A percentile compares a stretch with the other conserved stretches of the same genome.
Conservation (phyloP, 2,888 invertebrate genomes). For the Dyspetes luteomarginatus region DNA sequence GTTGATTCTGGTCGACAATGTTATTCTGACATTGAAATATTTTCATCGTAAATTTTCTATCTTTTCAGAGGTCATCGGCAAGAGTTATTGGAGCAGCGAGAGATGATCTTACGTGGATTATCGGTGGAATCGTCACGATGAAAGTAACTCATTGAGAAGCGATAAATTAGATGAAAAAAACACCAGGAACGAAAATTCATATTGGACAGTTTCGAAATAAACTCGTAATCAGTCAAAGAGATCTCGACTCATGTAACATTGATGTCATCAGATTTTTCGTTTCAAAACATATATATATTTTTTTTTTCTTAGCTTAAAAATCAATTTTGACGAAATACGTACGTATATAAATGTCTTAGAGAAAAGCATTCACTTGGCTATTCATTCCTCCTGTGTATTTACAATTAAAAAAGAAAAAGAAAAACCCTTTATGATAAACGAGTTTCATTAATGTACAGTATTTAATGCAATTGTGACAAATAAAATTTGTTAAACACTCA, state of each 20-base stretch:
- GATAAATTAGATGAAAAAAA: constrained; percentile 16
- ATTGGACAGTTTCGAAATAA: constrained; percentile 5
- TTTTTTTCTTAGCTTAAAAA: constrained; percentile 45
- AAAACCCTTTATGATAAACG: constrained; percentile 40
- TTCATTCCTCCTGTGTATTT: constrained; percentile 68
- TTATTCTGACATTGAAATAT: constrained; percentile 45
- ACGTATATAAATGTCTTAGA: constrained; percentile 37
- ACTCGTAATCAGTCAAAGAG: neutral
- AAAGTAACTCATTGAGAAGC: constrained; percentile 32
- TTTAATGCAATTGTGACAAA: constrained; percentile 71
- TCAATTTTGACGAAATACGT: constrained; percentile 37
- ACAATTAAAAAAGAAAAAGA: constrained; percentile 40
- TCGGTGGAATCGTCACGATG: constrained; percentile 27
- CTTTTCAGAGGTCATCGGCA: constrained; percentile 80
- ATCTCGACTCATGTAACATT: constrained; percentile 30
- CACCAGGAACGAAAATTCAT: neutral
- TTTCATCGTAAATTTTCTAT: constrained; percentile 41
- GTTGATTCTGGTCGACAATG: neutral
- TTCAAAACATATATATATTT: constrained; percentile 1
- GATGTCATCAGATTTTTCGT: constrained; percentile 32
- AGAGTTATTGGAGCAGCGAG: constrained; percentile 82
- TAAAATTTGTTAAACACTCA: constrained; percentile 62
- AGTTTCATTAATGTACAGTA: constrained; percentile 76
- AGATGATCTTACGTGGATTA: constrained; percentile 76
- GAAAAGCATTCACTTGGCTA: constrained; percentile 47